Evolutionary conservation across 1,140 invertebrate genomes (phyloP).

Genomic region (Proctacanthus coquilletti): DNA sequence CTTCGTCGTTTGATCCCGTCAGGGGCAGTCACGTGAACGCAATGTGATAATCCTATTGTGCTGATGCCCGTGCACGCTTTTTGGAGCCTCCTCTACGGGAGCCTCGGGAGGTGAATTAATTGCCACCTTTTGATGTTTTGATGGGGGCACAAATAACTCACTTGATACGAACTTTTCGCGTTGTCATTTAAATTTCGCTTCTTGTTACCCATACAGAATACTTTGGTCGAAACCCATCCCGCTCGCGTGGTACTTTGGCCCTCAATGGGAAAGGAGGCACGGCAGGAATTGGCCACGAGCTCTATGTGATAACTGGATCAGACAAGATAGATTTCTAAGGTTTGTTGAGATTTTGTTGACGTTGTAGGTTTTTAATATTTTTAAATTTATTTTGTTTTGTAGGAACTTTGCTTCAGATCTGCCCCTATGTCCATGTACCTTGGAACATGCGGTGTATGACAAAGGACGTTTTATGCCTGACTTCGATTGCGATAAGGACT

Average conservation of each 20-base stretch:
- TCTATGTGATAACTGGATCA: conserved; percentile 78
- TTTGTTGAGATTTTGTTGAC: conserved; percentile 12
- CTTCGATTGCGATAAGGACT: conserved; percentile 78
- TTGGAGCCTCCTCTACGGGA: no score
- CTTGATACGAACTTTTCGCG: no score
- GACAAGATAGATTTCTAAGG: conserved; percentile 61
- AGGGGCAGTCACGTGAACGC: no score
- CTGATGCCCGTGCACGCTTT: no score
- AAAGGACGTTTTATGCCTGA: conserved; percentile 87
- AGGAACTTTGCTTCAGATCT: conserved; percentile 81
- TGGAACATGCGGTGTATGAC: conserved; percentile 79
- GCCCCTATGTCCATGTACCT: conserved; percentile 77
- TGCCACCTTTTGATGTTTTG: no score
- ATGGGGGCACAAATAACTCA: no score
- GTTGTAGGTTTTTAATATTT: conserved; percentile 3
- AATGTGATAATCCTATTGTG: no score
- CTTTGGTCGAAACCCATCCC: conserved; percentile 86
- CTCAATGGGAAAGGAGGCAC: conserved; percentile 67
- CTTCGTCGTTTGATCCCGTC: no score
- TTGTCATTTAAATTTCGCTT: no score
- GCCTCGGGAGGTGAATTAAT: no score
- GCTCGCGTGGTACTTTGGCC: conserved; percentile 78
- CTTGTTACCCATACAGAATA: conserved; percentile 34
- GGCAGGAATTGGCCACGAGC: conserved; percentile 63
- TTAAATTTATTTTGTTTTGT: conserved; percentile 11